phyloP scores from a whole-genome alignment of 2,888 invertebrate genomes.

The Podotricha telesiphe region DNA sequence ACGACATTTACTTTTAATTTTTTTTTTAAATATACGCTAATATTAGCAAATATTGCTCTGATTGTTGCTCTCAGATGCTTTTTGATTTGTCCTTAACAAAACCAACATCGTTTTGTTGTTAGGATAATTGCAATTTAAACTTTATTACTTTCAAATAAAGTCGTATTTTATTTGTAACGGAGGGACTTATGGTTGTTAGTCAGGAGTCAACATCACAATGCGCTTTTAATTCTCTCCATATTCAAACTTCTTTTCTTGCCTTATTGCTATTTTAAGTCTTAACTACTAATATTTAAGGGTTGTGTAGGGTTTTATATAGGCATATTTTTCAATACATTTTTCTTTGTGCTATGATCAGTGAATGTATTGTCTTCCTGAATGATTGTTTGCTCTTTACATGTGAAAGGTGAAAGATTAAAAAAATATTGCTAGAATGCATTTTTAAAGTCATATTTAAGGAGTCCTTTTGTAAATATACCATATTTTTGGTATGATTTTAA shows the following conservation, averaged over 20 bases:
- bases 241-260: neutral
- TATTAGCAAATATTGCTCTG: neutral
- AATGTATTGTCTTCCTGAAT: conserved; percentile 51
- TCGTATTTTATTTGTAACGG: neutral
- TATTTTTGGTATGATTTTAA: too few species aligned
- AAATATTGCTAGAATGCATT: neutral
- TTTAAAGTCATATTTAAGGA: neutral
- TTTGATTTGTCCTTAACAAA: conserved; percentile 7
- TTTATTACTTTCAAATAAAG: neutral
- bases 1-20: too few species aligned
- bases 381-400: conserved; percentile 51
- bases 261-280: conserved; percentile 12
- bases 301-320: neutral
- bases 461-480: too few species aligned
- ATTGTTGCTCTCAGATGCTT: conserved; percentile 19
- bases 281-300: conserved; percentile 13
- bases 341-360: conserved; percentile 51
- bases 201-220: conserved; percentile 26
- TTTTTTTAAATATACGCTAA: neutral
- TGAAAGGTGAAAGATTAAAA: conserved; percentile 34
- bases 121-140: conserved; percentile 5
- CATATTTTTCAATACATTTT: conserved; percentile 29
- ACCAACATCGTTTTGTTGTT: neutral
- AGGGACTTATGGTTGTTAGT: neutral
- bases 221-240: conserved; percentile 35